Evolutionary conservation across 1,140 invertebrate species (phyloP).

Genomic region (Chrysopa pallens): DNA sequence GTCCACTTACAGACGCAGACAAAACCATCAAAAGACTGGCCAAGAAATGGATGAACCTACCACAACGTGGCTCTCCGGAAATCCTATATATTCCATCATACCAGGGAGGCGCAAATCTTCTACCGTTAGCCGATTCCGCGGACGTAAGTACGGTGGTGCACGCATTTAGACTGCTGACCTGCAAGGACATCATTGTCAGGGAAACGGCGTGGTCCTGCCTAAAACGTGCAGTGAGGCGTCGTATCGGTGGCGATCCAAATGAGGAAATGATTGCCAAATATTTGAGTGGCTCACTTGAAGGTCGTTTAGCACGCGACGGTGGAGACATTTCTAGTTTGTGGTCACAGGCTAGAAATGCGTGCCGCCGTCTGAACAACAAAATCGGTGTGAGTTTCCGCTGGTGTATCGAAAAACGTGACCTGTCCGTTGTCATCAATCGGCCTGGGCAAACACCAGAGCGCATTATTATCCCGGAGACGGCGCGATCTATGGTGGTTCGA

Average conservation of each 20-base stretch:
- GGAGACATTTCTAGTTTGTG: constrained; percentile 8
- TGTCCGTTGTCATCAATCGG: no score
- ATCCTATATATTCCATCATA: constrained; percentile 7
- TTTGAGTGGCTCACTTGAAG: constrained; percentile 8
- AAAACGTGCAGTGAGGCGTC: constrained; percentile 1
- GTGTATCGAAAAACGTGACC: no score
- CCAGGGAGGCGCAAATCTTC: constrained; percentile 10
- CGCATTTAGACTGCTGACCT: constrained; percentile 12
- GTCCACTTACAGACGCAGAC: constrained; percentile 7
- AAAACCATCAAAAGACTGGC: constrained; percentile 8
- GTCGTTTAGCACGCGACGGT: constrained; percentile 3
- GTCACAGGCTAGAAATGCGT: constrained; percentile 6
- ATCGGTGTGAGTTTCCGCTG: not conserved
- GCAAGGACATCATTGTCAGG: constrained; percentile 6
- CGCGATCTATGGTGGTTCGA: no score
- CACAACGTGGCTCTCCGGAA: constrained; percentile 14
- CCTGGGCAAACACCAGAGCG: no score
- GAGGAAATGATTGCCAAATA: constrained; percentile 5
- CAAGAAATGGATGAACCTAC: constrained; percentile 14
- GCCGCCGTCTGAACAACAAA: not conserved
- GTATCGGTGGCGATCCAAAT: constrained; percentile 2
- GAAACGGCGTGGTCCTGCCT: constrained; percentile 8
- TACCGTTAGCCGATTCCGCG: constrained; percentile 9
- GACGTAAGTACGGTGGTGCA: constrained; percentile 12
- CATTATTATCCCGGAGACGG: no score